These are phyloP conservation scores for Andrena fulva DNA, from an alignment of 2,888 invertebrate genomes.

Conservation along the genomic window DNA sequence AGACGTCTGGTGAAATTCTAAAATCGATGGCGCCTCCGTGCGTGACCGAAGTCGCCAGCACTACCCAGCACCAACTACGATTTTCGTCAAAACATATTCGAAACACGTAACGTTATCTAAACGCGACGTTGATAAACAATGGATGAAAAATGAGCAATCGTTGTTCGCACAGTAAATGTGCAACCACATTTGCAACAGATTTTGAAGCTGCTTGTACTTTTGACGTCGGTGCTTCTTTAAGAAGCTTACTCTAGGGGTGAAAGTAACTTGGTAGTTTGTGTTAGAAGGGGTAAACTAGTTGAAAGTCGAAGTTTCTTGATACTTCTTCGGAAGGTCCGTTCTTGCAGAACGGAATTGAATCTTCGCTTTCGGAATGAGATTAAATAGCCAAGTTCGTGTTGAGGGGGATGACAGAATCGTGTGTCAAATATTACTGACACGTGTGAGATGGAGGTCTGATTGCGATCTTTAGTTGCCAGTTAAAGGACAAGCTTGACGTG, in stretches of 20 bases:
- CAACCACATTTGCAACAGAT: no score
- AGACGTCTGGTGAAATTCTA: constrained; percentile 19
- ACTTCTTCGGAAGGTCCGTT: no score
- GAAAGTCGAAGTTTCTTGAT: no score
- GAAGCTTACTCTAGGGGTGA: neutral
- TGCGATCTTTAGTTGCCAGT: neutral
- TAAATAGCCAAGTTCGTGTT: no score
- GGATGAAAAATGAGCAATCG: no score
- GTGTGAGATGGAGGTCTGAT: neutral
- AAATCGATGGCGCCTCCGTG: constrained; percentile 32
- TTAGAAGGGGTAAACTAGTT: no score
- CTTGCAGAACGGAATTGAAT: no score
- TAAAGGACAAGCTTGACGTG: constrained; percentile 28
- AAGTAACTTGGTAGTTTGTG: neutral
- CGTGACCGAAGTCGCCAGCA: neutral
- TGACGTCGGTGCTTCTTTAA: neutral
- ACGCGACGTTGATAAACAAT: no score
- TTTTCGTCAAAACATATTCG: neutral
- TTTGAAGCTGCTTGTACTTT: no score
- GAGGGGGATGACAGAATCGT: neutral
- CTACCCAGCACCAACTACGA: neutral
- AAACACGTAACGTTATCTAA: neutral
- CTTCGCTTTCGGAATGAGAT: neutral
- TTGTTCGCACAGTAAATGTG: no score
- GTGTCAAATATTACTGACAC: neutral